Evolutionary conservation across 2,113 vertebrate genomes (phyloP).

Genomic region (Boulengeromyrus knoepffleri): DNA sequence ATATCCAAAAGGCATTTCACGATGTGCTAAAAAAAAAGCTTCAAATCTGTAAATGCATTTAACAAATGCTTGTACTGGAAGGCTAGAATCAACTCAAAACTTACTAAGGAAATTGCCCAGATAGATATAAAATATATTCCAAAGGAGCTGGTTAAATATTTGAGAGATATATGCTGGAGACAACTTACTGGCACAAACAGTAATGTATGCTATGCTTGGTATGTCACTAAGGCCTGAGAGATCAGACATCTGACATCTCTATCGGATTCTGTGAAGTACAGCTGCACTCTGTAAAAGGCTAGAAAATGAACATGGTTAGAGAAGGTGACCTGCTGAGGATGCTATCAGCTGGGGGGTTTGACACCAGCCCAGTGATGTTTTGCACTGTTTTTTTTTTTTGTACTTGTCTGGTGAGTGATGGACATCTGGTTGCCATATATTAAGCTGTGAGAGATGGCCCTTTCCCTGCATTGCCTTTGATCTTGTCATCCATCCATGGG

Average conservation of each 20-base stretch:
- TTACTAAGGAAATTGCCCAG: background rate
- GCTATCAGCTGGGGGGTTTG: background rate
- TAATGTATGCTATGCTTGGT: background rate
- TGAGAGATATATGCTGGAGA: background rate
- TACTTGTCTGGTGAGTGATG: background rate
- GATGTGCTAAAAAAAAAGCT: background rate
- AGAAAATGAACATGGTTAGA: slow-evolving; percentile 35
- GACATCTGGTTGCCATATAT: background rate
- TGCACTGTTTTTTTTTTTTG: background rate
- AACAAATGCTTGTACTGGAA: background rate
- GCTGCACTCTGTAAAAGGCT: slow-evolving; percentile 29
- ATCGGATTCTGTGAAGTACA: slow-evolving; percentile 16
- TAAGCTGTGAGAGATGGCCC: background rate
- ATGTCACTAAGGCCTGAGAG: slow-evolving; percentile 7
- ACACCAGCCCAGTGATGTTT: background rate
- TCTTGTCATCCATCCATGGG: slow-evolving; percentile 1
- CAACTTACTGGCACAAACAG: background rate
- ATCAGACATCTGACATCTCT: slow-evolving; percentile 30
- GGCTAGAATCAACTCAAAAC: background rate
- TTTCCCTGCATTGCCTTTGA: slow-evolving; percentile 5
- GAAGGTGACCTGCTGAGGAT: background rate
- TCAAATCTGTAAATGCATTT: background rate
- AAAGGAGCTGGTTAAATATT: background rate
- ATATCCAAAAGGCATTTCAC: background rate
- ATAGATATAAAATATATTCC: background rate